These are phyloP conservation scores for Mastomys natalensis DNA, from an alignment of 2,113 vertebrate species.

Conservation along the genomic window DNA sequence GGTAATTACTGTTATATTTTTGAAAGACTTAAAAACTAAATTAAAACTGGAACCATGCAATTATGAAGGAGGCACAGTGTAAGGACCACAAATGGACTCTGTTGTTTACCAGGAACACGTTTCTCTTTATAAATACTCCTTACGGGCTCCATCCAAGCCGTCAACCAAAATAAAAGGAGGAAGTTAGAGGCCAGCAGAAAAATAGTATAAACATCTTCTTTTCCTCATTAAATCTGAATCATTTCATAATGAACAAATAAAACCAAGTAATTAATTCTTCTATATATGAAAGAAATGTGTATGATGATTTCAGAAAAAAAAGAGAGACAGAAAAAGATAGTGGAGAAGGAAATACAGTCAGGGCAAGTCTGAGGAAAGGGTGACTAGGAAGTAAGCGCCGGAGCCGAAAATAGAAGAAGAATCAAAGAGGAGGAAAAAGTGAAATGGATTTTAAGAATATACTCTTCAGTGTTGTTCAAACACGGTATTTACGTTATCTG, in stretches of 20 bases:
- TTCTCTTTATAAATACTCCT: constrained; percentile 80
- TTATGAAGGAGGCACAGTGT: constrained; percentile 82
- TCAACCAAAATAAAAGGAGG: constrained; percentile 75
- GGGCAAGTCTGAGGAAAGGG: not conserved
- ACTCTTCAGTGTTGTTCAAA: not conserved
- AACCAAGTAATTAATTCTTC: not conserved
- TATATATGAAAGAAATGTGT: not conserved
- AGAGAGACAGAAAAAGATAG: not conserved
- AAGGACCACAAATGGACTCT: constrained; percentile 83
- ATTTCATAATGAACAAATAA: constrained; percentile 10
- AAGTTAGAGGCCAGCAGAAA: constrained; percentile 72
- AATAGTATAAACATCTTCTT: constrained; percentile 77
- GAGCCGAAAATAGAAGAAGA: too few relatives aligned
- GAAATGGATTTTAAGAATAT: not conserved
- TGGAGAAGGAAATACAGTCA: not conserved
- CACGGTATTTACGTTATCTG: not conserved
- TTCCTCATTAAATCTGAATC: constrained; percentile 69
- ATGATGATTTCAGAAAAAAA: not conserved
- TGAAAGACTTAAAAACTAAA: constrained; percentile 83
- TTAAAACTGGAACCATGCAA: constrained; percentile 84
- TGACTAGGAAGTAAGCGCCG: not conserved
- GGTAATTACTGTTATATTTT: constrained; percentile 81
- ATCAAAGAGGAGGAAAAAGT: not conserved
- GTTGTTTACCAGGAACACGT: constrained; percentile 78
- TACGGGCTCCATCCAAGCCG: not conserved